Evolutionary conservation across 2,888 invertebrate genomes (phyloP).

Genomic region (Andrena chrysosceles): DNA sequence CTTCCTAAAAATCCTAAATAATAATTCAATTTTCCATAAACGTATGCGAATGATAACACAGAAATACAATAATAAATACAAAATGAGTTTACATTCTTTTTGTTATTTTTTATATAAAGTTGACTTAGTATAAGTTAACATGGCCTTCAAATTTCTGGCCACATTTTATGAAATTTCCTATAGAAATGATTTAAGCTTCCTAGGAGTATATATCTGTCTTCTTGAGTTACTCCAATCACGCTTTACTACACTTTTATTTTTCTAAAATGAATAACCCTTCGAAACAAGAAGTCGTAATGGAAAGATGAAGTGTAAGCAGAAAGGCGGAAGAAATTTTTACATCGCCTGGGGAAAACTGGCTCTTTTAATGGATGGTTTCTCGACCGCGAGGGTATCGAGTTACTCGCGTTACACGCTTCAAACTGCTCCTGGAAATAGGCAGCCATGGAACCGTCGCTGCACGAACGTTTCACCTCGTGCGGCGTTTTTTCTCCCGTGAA

Average conservation of each 20-base stretch:
- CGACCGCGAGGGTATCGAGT: conserved; percentile 49
- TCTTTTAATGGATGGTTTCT: conserved; percentile 30
- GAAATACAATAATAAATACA: too few relatives aligned
- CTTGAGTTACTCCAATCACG: too few relatives aligned
- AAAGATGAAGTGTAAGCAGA: conserved; percentile 9
- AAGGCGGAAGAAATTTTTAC: conserved; percentile 31
- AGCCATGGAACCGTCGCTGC: conserved; percentile 14
- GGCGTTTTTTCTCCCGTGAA: not conserved
- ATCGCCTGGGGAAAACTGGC: conserved; percentile 24
- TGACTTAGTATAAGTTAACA: too few relatives aligned
- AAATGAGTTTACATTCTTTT: too few relatives aligned
- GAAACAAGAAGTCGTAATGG: not conserved
- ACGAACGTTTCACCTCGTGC: not conserved
- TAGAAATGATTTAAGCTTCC: too few relatives aligned
- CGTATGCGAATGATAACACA: too few relatives aligned
- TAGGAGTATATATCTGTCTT: too few relatives aligned
- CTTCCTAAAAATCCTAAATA: too few relatives aligned
- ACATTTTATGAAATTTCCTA: too few relatives aligned
- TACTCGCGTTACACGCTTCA: conserved; percentile 26
- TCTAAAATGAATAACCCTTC: not conserved
- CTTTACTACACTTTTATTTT: not conserved
- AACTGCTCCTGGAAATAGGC: conserved; percentile 54
- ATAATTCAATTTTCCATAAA: too few relatives aligned
- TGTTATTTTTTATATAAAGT: too few relatives aligned
- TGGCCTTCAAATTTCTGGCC: too few relatives aligned